Evolutionary conservation across 2,888 invertebrate species (phyloP).

Genomic region (Malthinus flaveolus): DNA sequence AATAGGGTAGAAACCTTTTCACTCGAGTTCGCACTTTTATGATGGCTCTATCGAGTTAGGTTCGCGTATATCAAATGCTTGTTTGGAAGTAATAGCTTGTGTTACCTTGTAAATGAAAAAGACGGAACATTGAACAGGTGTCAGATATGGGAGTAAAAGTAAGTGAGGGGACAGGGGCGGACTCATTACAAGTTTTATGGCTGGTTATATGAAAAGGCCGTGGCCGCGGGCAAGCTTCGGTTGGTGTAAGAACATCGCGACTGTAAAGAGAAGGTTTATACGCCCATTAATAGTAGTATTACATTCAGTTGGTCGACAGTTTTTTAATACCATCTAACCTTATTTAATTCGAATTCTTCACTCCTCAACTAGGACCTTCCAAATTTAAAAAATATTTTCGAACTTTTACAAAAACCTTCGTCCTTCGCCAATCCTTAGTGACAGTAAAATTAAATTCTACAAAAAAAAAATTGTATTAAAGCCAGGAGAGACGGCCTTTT

Average conservation of each 20-base stretch:
- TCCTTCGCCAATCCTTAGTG: no score
- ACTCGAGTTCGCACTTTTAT: conserved; percentile 14
- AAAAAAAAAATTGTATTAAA: no score
- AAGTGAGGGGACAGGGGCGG: conserved; percentile 30
- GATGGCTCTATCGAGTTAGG: conserved; percentile 16
- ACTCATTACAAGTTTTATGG: conserved; percentile 43
- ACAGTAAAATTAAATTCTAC: no score
- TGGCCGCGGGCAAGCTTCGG: conserved; percentile 35
- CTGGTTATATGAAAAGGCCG: conserved; percentile 42
- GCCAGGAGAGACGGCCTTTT: no score
- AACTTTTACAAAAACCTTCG: no score
- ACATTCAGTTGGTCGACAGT: conserved; percentile 17
- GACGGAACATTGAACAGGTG: conserved; percentile 37
- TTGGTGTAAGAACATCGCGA: conserved; percentile 34
- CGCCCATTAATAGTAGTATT: conserved; percentile 27
- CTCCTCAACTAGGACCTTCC: no score
- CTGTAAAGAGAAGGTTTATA: conserved; percentile 26
- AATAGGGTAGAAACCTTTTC: conserved; percentile 18
- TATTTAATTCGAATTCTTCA: background rate
- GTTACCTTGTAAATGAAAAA: conserved; percentile 27
- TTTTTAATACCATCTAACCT: background rate
- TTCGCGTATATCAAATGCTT: conserved; percentile 19
- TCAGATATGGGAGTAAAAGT: conserved; percentile 40
- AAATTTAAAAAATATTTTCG: no score
- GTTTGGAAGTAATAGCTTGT: conserved; percentile 16